Evolutionary conservation across 2,113 vertebrate species (phyloP), one percentile per base, ranked within the genome.

Genomic region (Entomyzon cyanotis): DNA sequence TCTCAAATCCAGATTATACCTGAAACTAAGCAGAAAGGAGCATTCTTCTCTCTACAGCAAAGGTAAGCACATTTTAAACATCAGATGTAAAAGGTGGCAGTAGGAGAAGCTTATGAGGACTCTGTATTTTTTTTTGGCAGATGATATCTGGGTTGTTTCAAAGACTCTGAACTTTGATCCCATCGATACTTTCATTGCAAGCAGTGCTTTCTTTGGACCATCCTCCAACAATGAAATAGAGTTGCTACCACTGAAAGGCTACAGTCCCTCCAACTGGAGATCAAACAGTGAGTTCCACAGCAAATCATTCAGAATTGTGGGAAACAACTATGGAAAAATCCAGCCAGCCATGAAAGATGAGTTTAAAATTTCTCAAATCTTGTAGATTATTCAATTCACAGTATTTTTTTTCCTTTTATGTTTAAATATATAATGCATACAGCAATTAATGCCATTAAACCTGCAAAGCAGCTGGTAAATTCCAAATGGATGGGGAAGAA

Each of bases 81-180:
- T 69, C 42, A 22, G 19, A 42, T 63, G 56, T 56, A 20, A 37
- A 33, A 50, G 42, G 27, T 49, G 27, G 31, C 33, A 62, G n/a
- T 24, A 70, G 42, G 35, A 75, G 35, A 3, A 50, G 23, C 49
- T 83, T 7, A 15, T 11, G 56, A 89, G 52, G 67, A 63, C 30
- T 37, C 55, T 95, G 5, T 9, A 1, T 63, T 96, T 19, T 60
- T 60, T 96, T 70, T 84, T 97, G 82, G 60, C 91, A 98, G 98
- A 98, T 95, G 98, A 98, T 55, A 97, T 98, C 41, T 98, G 98
- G 98, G 97, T 98, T 82, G 90, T 98, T 95, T 98, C 98, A 10
- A 98, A 98, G 96, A 98, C 98, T 46, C 89, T 98, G 30, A 96
- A 62, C 79, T 98, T 98, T 53, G 96, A 97, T 63, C 87, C 95